Evolutionary conservation across 2,113 vertebrate species (phyloP), one percentile per base, ranked within the genome.

Genomic region (Peromyscus maniculatus): DNA sequence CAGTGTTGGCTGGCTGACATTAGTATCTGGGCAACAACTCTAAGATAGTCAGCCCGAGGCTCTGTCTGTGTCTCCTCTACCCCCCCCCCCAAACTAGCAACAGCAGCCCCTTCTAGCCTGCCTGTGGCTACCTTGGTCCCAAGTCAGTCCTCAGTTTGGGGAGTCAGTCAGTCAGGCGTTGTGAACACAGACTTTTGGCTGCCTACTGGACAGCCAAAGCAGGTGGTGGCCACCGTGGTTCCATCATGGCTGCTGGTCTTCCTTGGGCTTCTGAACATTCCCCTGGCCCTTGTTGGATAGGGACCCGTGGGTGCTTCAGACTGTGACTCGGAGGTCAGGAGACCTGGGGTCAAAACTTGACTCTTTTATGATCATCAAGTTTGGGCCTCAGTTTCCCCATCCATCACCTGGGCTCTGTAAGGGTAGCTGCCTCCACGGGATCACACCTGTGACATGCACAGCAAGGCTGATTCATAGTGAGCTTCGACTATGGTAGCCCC

Each of bases 391-490:
- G 71, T 94, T 80, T 91, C 88, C 36, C 84, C 55, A 43, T 46
- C 72, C 33, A 4, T 87, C 52, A 43, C 55, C 16, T 19, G 66
- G 36, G 28, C 16, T 21, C 7, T 46, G 74, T 22, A 4, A 62
- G 59, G 36, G 88, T 7, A n/a, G 43, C 62, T 33, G 0, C 69
- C 66, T n/a, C 79, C 3, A 0, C 2, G 46, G 82, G 46, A 15
- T 43, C 36, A 22, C 1, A 28, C 0, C 1, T 7, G 46, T 43
- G 64, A 26, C n/a, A 1, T 0, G 24, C n/a, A 6, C 0, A 31
- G 74, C 57, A 22, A 4, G 83, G 22, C 91, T 31, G 78, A 66
- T 84, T 57, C 19, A 9, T 1, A 4, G 64, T 11, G 36, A 31
- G 9, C 69, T 33, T 10, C 49, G 28, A 1, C 31, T 3, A 1